Evolutionary conservation across 2,797 vertebrate genomes (phyloP).

Genomic region (Coracias cyanogaster): DNA sequence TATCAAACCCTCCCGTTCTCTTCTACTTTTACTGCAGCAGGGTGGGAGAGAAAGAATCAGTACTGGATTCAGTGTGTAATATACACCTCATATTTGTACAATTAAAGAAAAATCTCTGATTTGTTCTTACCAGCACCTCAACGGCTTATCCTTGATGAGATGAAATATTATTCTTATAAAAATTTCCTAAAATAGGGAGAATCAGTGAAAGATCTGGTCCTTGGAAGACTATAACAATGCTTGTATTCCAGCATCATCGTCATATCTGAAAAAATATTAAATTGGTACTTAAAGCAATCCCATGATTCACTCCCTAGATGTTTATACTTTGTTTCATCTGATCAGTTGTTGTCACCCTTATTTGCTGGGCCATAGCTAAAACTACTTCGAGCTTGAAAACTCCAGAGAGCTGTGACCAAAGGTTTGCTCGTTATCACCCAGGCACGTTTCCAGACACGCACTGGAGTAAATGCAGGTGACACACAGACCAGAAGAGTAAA

Average conservation of each 20-base stretch:
- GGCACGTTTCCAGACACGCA: background rate
- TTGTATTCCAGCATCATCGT: background rate
- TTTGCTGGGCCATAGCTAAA: background rate
- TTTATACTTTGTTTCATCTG: background rate
- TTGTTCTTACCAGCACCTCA: background rate
- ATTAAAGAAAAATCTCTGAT: background rate
- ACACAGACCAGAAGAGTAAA: background rate
- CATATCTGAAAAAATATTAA: background rate
- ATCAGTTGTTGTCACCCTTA: background rate
- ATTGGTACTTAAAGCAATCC: background rate
- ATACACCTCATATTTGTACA: background rate
- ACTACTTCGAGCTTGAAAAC: background rate
- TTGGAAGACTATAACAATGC: background rate
- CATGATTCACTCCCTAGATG: background rate
- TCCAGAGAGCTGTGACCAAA: background rate
- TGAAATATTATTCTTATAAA: background rate
- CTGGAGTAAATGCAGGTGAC: background rate
- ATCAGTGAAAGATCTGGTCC: background rate
- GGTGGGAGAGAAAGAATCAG: background rate
- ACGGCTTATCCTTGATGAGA: background rate
- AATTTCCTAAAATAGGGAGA: background rate
- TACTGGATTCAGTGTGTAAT: background rate
- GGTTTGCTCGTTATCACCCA: background rate
- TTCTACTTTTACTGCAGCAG: background rate
- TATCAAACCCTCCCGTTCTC: background rate